These are phyloP conservation scores for Fistularia tabacaria DNA, from an alignment of 2,797 vertebrate genomes.

Conservation along the genomic window DNA sequence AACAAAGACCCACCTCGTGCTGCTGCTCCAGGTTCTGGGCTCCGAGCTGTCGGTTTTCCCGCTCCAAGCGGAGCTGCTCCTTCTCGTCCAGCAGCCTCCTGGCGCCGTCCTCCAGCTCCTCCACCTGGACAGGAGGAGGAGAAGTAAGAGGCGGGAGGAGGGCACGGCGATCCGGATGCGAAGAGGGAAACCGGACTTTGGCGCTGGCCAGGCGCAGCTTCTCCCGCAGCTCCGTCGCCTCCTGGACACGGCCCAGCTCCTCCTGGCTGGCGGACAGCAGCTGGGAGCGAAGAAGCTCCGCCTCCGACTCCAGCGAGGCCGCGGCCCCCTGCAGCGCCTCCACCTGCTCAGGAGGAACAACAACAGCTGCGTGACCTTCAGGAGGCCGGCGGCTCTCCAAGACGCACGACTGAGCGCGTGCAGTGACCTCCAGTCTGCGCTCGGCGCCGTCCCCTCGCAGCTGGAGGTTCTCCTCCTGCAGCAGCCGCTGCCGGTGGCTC, in stretches of 20 bases:
- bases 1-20: slow-evolving; percentile 14
- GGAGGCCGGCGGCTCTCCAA: background rate
- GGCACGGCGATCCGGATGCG: too few relatives aligned
- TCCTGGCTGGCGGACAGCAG: slow-evolving; percentile 54
- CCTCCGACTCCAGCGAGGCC: slow-evolving; percentile 47
- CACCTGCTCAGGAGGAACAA: slow-evolving; percentile 42
- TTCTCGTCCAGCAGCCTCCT: slow-evolving; percentile 53
- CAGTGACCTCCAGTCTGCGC: background rate
- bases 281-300: slow-evolving; percentile 61
- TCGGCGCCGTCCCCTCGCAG: background rate
- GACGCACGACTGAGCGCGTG: background rate
- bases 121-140: slow-evolving; percentile 40
- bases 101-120: slow-evolving; percentile 52
- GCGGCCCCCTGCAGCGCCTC: slow-evolving; percentile 58
- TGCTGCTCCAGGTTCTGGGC: slow-evolving; percentile 64
- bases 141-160: background rate
- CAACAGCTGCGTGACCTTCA: too few relatives aligned
- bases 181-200: slow-evolving; percentile 48
- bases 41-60: slow-evolving; percentile 42
- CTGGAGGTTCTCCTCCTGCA: slow-evolving; percentile 1
- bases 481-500: background rate
- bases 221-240: slow-evolving; percentile 47
- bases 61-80: slow-evolving; percentile 51
- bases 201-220: slow-evolving; percentile 56
- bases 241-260: slow-evolving; percentile 49